These are phyloP conservation scores for Tachuris rubrigastra DNA, from an alignment of 2,113 vertebrate species.

Conservation along the genomic window DNA sequence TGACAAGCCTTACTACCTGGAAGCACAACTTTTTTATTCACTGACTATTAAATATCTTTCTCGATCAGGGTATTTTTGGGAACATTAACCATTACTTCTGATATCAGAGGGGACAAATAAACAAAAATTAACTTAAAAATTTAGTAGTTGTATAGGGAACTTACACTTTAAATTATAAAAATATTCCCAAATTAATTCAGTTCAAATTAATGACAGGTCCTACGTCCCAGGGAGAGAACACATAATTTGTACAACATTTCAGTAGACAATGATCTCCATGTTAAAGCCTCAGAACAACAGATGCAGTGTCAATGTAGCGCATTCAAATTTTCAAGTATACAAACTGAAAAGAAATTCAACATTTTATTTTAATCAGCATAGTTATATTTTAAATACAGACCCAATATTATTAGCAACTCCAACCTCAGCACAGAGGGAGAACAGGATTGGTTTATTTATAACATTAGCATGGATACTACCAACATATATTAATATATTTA, in stretches of 20 bases:
- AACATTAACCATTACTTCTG: not conserved
- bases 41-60: not conserved
- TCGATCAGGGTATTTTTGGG: not conserved
- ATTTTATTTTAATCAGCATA: not conserved
- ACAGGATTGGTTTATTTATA: not conserved
- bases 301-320: not conserved
- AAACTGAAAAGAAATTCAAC: not conserved
- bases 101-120: not conserved
- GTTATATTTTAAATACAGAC: not conserved
- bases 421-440: not conserved
- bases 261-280: not conserved
- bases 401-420: not conserved
- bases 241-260: not conserved
- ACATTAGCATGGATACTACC: not conserved
- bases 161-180: not conserved
- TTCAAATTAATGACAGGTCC: not conserved
- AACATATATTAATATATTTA: not conserved
- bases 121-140: not conserved
- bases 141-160: not conserved
- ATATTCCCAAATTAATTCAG: not conserved
- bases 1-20: not conserved
- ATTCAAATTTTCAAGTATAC: not conserved
- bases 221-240: not conserved
- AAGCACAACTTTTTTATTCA: not conserved
- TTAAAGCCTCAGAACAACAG: not conserved